Evolutionary conservation across 2,797 vertebrate species (phyloP).

Genomic region (Pipistrellus pygmaeus): DNA sequence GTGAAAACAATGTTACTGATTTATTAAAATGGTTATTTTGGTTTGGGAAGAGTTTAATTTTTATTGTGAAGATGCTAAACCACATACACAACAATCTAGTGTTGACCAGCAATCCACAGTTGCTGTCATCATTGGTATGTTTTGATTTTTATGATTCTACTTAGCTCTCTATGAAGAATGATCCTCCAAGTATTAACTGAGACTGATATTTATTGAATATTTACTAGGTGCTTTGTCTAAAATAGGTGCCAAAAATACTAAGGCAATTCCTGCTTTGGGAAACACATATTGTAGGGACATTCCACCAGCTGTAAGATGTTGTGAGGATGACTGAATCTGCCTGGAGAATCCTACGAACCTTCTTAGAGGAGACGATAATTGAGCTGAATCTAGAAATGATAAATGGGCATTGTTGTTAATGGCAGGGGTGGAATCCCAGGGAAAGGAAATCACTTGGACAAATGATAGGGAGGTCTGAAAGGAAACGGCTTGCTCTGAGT

Average conservation of each 20-base stretch:
- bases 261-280: background rate
- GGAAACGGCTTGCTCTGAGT: constrained; percentile 34
- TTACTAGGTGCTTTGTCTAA: background rate
- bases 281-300: background rate
- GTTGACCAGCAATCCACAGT: background rate
- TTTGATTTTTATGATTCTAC: constrained; percentile 47
- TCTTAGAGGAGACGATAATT: constrained; percentile 2
- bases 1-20: background rate
- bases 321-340: constrained; percentile 20
- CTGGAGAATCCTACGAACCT: background rate
- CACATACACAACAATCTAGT: background rate
- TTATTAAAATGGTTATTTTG: constrained; percentile 22
- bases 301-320: background rate
- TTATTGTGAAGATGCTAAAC: background rate
- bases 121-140: background rate
- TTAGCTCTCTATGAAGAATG: background rate
- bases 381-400: constrained; percentile 9
- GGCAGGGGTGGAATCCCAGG: constrained; percentile 1
- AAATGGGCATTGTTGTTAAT: background rate
- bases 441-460: constrained; percentile 37
- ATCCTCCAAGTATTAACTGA: background rate
- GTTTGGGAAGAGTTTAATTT: constrained; percentile 9
- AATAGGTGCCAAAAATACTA: background rate
- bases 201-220: constrained; percentile 1
- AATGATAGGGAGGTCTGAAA: constrained; percentile 34